Evolutionary conservation across 2,797 vertebrate species (phyloP).

Genomic region (Lycodopsis pacificus): DNA sequence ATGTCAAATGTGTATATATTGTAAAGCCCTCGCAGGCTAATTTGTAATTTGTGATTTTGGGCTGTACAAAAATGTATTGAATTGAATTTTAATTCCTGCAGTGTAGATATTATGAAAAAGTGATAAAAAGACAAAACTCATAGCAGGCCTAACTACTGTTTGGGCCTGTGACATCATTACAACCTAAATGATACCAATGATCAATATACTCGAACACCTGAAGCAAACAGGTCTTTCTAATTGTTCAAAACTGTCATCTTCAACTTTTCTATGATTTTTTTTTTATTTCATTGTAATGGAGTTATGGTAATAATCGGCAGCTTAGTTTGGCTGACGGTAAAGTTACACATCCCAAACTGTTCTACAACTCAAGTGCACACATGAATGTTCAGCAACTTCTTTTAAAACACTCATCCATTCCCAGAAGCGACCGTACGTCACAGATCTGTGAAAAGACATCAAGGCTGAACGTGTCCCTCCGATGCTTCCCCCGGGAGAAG

Average conservation of each 20-base stretch:
- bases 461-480: constrained; percentile 65
- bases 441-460: constrained; percentile 54
- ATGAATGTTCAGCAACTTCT: constrained; percentile 15
- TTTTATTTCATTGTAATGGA: not conserved
- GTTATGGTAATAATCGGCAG: not conserved
- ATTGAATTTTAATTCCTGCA: not conserved
- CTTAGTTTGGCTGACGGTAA: constrained; percentile 8
- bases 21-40: no score
- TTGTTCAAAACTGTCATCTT: constrained; percentile 5
- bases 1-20: no score
- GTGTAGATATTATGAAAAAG: not conserved
- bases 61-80: no score
- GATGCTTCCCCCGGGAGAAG: constrained; percentile 38
- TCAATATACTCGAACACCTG: not conserved
- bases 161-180: not conserved
- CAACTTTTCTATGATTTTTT: constrained; percentile 6
- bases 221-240: not conserved
- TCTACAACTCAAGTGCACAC: not conserved
- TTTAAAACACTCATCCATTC: constrained; percentile 41
- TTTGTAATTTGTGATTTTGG: no score
- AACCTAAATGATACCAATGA: not conserved
- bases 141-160: not conserved
- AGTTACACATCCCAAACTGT: constrained; percentile 9
- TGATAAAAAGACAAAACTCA: not conserved
- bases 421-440: constrained; percentile 22